phyloP scores from a whole-genome alignment of 2,797 vertebrate genomes.

The Callimico goeldii region DNA sequence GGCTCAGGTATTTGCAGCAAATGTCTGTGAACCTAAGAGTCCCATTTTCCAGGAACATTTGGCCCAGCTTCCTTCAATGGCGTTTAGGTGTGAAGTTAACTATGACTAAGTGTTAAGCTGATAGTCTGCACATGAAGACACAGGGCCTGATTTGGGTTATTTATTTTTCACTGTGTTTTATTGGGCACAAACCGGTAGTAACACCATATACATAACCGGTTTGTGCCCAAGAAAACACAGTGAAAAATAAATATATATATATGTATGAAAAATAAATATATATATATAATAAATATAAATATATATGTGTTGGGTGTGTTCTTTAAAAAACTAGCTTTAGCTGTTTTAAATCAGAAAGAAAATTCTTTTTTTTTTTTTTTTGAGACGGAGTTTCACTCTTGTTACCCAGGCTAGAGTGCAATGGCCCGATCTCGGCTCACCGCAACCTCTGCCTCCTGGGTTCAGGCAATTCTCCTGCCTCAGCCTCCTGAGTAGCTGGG shows the following conservation, averaged over 20 bases:
- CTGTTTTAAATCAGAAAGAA: constrained; percentile 26
- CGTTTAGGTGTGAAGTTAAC: constrained; percentile 14
- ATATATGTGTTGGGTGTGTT: not conserved
- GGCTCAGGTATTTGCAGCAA: constrained; percentile 55
- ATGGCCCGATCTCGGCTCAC: too few relatives aligned
- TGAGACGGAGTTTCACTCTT: too few relatives aligned
- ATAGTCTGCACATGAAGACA: constrained; percentile 2
- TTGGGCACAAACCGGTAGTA: not conserved
- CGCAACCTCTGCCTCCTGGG: too few relatives aligned
- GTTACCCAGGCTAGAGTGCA: too few relatives aligned
- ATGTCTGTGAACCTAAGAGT: constrained; percentile 24
- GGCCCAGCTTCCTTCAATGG: not conserved
- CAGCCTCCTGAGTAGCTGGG: too few relatives aligned
- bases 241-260: too few relatives aligned
- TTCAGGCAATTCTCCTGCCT: too few relatives aligned
- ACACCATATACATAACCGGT: not conserved
- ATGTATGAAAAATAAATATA: too few relatives aligned
- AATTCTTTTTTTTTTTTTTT: not conserved
- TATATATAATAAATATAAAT: too few relatives aligned
- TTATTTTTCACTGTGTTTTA: constrained; percentile 23
- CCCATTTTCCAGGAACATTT: constrained; percentile 57
- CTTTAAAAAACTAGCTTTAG: not conserved
- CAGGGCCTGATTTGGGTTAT: not conserved
- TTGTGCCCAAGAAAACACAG: too few relatives aligned
- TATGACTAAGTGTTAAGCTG: constrained; percentile 59